Conservation (phyloP, 2,888 invertebrate species). For the Darwinula stevensoni region DNA sequence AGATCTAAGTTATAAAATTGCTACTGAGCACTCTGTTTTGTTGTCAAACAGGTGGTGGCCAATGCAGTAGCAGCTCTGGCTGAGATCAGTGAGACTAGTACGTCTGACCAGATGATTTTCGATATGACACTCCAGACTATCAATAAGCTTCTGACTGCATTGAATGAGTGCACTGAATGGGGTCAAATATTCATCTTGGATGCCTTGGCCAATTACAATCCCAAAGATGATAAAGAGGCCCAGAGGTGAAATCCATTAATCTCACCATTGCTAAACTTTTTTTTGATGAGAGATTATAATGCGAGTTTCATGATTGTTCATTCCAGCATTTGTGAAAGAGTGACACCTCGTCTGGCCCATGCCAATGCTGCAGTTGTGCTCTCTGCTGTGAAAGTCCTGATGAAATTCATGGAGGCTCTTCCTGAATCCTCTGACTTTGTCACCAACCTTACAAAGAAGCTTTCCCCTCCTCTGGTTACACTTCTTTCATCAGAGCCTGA, state of each 20-base stretch:
- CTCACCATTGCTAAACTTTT: background rate
- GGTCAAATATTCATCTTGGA: conserved; percentile 96
- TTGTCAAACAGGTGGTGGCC: conserved; percentile 54
- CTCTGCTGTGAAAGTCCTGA: conserved; percentile 88
- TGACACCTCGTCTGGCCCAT: conserved; percentile 86
- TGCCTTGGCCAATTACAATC: conserved; percentile 83
- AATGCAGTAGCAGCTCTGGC: conserved; percentile 95
- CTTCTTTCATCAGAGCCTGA: conserved; percentile 92
- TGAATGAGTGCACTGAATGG: conserved; percentile 99
- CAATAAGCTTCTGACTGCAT: conserved; percentile 84
- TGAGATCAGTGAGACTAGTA: conserved; percentile 90
- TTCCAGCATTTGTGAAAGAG: conserved; percentile 66
- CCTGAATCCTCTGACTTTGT: conserved; percentile 79
- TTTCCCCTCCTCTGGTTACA: conserved; percentile 96
- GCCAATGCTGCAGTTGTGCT: conserved; percentile 97
- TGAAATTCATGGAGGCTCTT: conserved; percentile 96
- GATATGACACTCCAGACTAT: conserved; percentile 93
- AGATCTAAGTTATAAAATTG: no score
- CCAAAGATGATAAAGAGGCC: conserved; percentile 87
- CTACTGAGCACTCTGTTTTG: no score
- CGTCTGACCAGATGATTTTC: conserved; percentile 73
- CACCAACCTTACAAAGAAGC: conserved; percentile 67
- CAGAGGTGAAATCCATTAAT: conserved; percentile 29
- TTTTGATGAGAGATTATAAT: conserved; percentile 5
- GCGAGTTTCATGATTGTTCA: conserved; percentile 8